phyloP scores from a whole-genome alignment of 2,888 invertebrate genomes.

The Yponomeuta sedellus region DNA sequence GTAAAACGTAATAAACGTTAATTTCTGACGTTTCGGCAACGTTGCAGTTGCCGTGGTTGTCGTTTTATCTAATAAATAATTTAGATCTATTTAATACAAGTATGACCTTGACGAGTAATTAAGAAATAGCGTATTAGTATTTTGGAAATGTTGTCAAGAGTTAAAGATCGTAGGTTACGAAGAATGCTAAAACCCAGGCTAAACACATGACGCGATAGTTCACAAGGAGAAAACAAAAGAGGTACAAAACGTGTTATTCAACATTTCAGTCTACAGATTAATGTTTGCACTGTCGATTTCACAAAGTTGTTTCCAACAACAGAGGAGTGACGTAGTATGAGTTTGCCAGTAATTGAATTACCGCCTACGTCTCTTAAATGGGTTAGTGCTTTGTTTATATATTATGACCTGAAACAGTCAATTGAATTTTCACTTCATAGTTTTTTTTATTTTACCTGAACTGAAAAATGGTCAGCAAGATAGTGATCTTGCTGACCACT shows the following conservation, averaged over 20 bases:
- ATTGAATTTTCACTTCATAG: not conserved
- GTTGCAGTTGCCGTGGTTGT: too few species aligned
- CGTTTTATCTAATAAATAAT: too few species aligned
- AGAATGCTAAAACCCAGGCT: not conserved
- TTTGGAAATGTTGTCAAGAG: too few species aligned
- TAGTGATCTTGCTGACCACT: too few species aligned
- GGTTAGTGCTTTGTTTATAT: constrained; percentile 55
- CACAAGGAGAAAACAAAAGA: not conserved
- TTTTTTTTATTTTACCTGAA: not conserved
- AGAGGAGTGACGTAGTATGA: not conserved
- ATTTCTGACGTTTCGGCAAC: too few species aligned
- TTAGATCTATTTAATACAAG: too few species aligned
- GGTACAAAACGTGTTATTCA: not conserved
- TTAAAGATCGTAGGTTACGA: too few species aligned
- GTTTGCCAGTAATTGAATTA: constrained; percentile 48
- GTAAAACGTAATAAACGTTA: too few species aligned
- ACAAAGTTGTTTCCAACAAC: constrained; percentile 1
- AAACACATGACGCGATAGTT: not conserved
- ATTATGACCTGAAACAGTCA: not conserved
- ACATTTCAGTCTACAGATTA: not conserved
- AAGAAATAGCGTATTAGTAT: too few species aligned
- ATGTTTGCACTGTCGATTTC: not conserved
- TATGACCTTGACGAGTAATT: too few species aligned
- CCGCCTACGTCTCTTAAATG: constrained; percentile 50
- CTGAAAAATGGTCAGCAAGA: not conserved